Base-by-base conservation (phyloP, 2,113 vertebrate genomes). In the Apodemus sylvaticus region DNA sequence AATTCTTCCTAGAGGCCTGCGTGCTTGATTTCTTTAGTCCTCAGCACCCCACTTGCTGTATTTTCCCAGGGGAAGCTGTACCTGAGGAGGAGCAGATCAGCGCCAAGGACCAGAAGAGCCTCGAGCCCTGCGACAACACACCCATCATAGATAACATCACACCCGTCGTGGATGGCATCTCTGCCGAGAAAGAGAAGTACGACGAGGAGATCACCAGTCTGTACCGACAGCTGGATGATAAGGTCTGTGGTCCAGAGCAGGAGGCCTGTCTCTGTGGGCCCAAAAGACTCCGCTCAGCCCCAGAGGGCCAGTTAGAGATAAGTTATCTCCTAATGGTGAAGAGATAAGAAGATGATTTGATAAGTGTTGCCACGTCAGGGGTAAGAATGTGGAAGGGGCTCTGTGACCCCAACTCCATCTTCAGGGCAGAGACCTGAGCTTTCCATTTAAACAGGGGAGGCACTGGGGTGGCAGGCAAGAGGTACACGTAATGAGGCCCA, bases 151-250 rank as follows among this genome's bases (percentile, higher is more conserved):
- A 99, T 70, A 99, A 99, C 94, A 97, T 98, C 82, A 94, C 91
- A 1, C 98, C 98, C 0, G 98, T 98, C 10, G 98, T 97, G 2
- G 98, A 98, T 14, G 95, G 98, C 4, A 98, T 99, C 90, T 98
- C 98, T 0, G 73, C 97, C 0, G 98, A 99, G 97, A 99, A 98
- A 81, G 98, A 98, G 94, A 99, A 99, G 89, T 99, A 99, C 0
- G 99, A 99, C 0, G 99, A 99, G 86, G 99, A 99, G 93, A 98
- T 99, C 60, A 98, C 98, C 95, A 98, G 99, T 79, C 98, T 99
- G 76, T 99, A 99, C 98, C 98, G 99, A 45, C 99, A 99, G 95
- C 98, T 99, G 98, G 99, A 99, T 39, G 99, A 99, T 86, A 99
- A 99, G 99, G 99, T 99, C 96, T 79, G 97, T 81, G 66, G 22